Evolutionary conservation across 2,113 vertebrate genomes (phyloP).

Genomic region (Lasiurus cinereus): DNA sequence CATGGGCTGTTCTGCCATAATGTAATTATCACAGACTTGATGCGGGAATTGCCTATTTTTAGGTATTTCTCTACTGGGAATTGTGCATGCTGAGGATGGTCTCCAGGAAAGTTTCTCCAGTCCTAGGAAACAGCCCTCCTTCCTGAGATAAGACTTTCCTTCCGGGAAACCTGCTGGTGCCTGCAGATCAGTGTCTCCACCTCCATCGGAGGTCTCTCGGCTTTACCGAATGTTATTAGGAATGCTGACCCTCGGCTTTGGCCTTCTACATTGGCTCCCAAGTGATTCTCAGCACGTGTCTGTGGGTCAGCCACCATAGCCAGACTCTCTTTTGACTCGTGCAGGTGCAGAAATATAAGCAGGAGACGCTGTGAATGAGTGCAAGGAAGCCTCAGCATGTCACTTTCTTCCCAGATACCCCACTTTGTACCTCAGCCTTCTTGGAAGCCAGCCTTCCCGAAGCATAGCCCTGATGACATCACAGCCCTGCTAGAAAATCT

Average conservation of each 20-base stretch:
- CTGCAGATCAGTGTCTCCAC: not conserved
- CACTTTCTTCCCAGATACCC: not conserved
- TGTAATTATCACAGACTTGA: constrained; percentile 43
- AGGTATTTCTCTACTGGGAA: constrained; percentile 58
- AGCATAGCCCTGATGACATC: not conserved
- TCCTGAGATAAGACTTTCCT: not conserved
- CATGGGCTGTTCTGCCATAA: constrained; percentile 55
- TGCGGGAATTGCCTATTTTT: constrained; percentile 64
- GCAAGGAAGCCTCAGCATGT: not conserved
- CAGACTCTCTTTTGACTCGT: not conserved
- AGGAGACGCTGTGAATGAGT: not conserved
- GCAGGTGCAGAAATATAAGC: not conserved
- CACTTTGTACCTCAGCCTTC: not conserved
- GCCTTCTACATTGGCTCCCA: not conserved
- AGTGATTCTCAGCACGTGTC: no score
- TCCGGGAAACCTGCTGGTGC: not conserved
- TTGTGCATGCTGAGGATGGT: not conserved
- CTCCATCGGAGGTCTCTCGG: not conserved
- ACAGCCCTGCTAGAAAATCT: not conserved
- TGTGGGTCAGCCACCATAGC: not conserved
- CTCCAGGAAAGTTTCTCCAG: constrained; percentile 44
- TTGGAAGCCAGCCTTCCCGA: not conserved
- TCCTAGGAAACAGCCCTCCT: not conserved
- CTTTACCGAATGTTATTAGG: not conserved
- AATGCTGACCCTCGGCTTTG: not conserved